phyloP scores from a whole-genome alignment of 2,113 vertebrate species.

The Pangasianodon hypophthalmus region DNA sequence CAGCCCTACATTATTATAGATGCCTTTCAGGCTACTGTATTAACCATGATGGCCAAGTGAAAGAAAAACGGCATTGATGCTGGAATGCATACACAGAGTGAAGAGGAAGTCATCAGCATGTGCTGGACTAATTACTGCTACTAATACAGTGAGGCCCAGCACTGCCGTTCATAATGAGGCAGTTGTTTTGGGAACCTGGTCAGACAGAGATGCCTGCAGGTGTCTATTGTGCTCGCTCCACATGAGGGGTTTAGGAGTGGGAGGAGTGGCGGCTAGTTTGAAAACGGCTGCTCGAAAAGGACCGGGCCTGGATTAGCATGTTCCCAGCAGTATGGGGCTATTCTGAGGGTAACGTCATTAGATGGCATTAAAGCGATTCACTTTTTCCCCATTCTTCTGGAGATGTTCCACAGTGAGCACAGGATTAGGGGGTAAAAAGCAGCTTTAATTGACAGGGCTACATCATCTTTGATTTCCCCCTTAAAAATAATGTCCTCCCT shows the following conservation, averaged over 20 bases:
- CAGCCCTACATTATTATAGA: background rate
- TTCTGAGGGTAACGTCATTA: conserved; percentile 77
- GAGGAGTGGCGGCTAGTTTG: conserved; percentile 58
- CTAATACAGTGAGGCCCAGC: conserved; percentile 63
- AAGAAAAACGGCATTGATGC: conserved; percentile 33
- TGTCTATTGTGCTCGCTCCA: conserved; percentile 67
- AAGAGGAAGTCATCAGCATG: conserved; percentile 70
- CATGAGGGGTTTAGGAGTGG: conserved; percentile 68
- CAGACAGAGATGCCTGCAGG: conserved; percentile 61
- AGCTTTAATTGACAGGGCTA: conserved; percentile 68
- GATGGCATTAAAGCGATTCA: conserved; percentile 70
- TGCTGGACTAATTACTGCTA: conserved; percentile 69
- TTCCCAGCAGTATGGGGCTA: conserved; percentile 81
- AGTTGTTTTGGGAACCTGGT: conserved; percentile 63
- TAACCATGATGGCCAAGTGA: conserved; percentile 35
- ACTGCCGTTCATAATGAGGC: conserved; percentile 63
- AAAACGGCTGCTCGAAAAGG: conserved; percentile 64
- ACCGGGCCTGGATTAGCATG: conserved; percentile 74
- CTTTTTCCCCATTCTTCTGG: conserved; percentile 62
- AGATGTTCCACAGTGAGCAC: conserved; percentile 57
- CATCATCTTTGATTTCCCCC: conserved; percentile 54
- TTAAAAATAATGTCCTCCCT: conserved; percentile 66
- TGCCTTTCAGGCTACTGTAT: conserved; percentile 44
- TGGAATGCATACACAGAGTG: conserved; percentile 37
- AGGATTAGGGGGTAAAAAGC: conserved; percentile 65